Base-by-base conservation (phyloP, 2,888 invertebrate genomes). In the Papilio gigon region DNA sequence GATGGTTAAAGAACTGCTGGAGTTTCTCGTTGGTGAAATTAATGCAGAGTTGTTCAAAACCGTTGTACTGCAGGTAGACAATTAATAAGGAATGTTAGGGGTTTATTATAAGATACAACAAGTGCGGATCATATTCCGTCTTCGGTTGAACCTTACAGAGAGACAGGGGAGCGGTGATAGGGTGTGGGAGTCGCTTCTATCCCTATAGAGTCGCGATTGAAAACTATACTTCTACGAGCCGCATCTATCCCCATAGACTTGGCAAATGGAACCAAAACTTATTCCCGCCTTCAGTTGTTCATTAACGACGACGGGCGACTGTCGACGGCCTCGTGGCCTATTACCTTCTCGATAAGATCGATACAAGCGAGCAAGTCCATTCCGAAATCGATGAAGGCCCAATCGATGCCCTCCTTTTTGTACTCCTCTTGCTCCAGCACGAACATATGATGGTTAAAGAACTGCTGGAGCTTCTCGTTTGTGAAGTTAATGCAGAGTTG, bases 391-490 rank as follows among this genome's bases (percentile, higher is more conserved):
- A 98, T 98, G 94, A 98, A 98, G 79, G 94, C 94, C 98, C 98
- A 98, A 85, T 97, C 94, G 93, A 98, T 98, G 86, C 98, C 98
- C 91, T 98, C 98, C 83, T 93, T 94, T 92, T 97, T 96, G 94
- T 98, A 98, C 89, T 98, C 98, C 91, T 98, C 98, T 95, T 98
- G 98, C 92, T 98, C 98, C 81, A 98, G 95, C 81, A 98, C 97
- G 93, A 98, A 98, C 98, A 98, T 98, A 95, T 98, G 97, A 87
- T 98, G 98, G 93, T 98, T 98, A 96, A 98, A 98, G 95, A 98
- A 98, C 92, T 98, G 98, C 93, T 98, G 98, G 84, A 98, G 95
- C 93, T 98, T 97, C 94, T 98, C 98, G 92, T 98, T 98, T 92
- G 98, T 98, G 94, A 98, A 98, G 94, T 98, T 98, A 95, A 98